phyloP scores from a whole-genome alignment of 2,888 invertebrate genomes.

The Anarsia innoxiella region DNA sequence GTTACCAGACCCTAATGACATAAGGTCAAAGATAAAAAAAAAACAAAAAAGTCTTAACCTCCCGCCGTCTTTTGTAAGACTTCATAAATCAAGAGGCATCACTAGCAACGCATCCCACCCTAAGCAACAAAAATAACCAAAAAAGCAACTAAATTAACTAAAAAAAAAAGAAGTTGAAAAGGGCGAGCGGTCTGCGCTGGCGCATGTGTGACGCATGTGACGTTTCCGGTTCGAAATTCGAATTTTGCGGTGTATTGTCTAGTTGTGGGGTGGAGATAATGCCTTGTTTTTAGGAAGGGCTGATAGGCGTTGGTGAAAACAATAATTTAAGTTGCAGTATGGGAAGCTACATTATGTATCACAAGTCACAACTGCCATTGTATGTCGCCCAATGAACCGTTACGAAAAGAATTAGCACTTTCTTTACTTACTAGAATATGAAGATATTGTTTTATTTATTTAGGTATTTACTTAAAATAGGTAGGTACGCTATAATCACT shows the following conservation, averaged over 20 bases:
- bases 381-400: no score
- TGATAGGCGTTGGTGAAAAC: no score
- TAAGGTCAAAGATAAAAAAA: conserved; percentile 22
- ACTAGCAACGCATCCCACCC: conserved; percentile 43
- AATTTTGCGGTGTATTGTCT: conserved; percentile 35
- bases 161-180: conserved; percentile 55
- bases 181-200: conserved; percentile 46
- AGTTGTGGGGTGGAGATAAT: conserved; percentile 38
- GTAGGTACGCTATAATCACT: no score
- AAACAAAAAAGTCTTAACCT: background rate
- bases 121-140: conserved; percentile 47
- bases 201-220: conserved; percentile 68
- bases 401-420: no score
- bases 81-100: conserved; percentile 52
- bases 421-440: no score
- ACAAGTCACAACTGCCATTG: no score
- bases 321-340: no score
- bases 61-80: conserved; percentile 17
- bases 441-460: no score
- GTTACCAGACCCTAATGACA: conserved; percentile 39
- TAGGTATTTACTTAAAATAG: no score
- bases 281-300: conserved; percentile 30
- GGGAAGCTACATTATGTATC: no score
- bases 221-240: conserved; percentile 61
- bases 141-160: conserved; percentile 37